Conservation (phyloP, 2,888 invertebrate species). For the Cordilura impudica region DNA sequence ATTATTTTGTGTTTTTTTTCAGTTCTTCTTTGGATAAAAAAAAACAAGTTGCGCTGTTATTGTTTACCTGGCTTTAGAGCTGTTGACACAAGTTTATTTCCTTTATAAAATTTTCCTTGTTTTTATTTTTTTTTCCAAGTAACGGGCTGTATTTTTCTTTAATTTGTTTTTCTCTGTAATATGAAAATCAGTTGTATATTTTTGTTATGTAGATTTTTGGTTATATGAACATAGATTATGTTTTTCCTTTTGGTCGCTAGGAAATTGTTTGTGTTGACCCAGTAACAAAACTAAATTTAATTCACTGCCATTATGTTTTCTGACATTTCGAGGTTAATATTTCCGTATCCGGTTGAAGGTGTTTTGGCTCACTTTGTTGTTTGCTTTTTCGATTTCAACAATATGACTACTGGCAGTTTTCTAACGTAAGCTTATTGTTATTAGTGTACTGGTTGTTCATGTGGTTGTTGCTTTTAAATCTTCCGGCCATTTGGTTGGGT, state of each 20-base stretch:
- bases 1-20: constrained; percentile 26
- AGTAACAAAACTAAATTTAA: constrained; percentile 61
- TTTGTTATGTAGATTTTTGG: constrained; percentile 16
- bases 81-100: constrained; percentile 71
- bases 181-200: constrained; percentile 29
- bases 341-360: constrained; percentile 65
- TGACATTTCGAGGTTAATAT: constrained; percentile 65
- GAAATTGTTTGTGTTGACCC: constrained; percentile 62
- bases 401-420: constrained; percentile 30
- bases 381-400: constrained; percentile 20
- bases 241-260: constrained; percentile 37
- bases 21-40: constrained; percentile 52
- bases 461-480: constrained; percentile 60
- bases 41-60: constrained; percentile 49
- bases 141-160: constrained; percentile 8
- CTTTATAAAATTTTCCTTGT: constrained; percentile 28
- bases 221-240: constrained; percentile 42
- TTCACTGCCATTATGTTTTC: constrained; percentile 60
- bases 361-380: constrained; percentile 53
- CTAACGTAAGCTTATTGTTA: constrained; percentile 1
- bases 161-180: not conserved
- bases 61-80: constrained; percentile 67
- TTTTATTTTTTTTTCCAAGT: not conserved
- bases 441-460: constrained; percentile 15
- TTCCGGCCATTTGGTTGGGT: constrained; percentile 2